These are phyloP conservation scores for Lepidocyrtinus sp. DNA, from an alignment of 2,888 invertebrate species.

Conservation along the genomic window DNA sequence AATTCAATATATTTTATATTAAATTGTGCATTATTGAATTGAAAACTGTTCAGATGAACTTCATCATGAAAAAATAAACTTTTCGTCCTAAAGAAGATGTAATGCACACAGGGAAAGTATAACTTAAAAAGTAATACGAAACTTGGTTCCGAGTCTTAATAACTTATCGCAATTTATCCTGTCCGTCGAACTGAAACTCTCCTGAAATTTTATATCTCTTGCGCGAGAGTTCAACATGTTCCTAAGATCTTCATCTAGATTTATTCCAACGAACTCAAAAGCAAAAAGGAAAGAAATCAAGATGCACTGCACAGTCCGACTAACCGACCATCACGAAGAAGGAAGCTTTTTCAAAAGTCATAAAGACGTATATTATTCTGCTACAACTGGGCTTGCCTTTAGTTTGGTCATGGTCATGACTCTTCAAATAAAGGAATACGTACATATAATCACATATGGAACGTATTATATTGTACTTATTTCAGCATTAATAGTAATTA, in stretches of 20 bases:
- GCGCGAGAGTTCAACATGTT: not conserved
- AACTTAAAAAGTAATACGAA: not conserved
- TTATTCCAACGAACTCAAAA: not conserved
- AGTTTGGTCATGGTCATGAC: conserved; percentile 11
- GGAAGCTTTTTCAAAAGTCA: conserved; percentile 3
- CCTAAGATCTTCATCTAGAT: not conserved
- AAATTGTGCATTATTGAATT: conserved; percentile 12
- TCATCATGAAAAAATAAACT: not conserved
- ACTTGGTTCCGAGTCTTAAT: not conserved
- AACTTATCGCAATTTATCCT: conserved; percentile 3
- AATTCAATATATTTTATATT: conserved; percentile 9
- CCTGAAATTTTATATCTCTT: not conserved
- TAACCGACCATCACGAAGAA: not conserved
- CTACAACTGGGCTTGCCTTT: too few relatives aligned
- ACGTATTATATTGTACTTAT: not conserved
- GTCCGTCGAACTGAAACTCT: not conserved
- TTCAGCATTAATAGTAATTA: conserved; percentile 5
- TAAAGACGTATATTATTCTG: not conserved
- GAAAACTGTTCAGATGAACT: not conserved
- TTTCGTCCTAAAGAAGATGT: not conserved
- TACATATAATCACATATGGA: too few relatives aligned
- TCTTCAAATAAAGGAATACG: not conserved
- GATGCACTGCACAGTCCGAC: not conserved
- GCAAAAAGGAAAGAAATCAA: not conserved
- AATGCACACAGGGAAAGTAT: not conserved